These are phyloP conservation scores for Scaptodrosophila lebanonensis DNA, from an alignment of 1,140 invertebrate genomes.

Conservation along the genomic window DNA sequence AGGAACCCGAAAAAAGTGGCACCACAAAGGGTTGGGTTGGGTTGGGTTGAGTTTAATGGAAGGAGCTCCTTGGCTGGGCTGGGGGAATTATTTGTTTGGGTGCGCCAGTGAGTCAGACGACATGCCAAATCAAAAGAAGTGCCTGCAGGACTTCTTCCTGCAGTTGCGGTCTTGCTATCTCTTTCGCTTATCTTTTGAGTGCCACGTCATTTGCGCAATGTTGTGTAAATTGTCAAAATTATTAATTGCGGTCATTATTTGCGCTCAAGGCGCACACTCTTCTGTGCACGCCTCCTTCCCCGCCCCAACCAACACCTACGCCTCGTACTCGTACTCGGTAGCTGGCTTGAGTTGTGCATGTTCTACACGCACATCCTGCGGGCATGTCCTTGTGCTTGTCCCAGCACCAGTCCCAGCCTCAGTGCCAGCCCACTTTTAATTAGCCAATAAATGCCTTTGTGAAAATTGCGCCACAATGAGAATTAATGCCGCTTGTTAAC, in stretches of 20 bases:
- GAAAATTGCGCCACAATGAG: conserved; percentile 57
- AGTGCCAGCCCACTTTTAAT: conserved; percentile 42
- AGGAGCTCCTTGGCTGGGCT: too few species aligned
- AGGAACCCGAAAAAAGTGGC: background rate
- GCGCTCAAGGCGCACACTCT: too few species aligned
- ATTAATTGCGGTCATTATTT: conserved; percentile 68
- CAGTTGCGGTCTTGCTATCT: too few species aligned
- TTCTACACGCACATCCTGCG: conserved; percentile 19
- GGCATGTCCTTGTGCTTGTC: background rate
- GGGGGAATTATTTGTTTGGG: background rate
- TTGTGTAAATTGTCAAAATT: conserved; percentile 76
- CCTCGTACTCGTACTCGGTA: too few species aligned
- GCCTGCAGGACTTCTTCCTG: background rate
- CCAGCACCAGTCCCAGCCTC: background rate
- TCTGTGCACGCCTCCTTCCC: too few species aligned
- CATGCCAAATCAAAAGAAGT: background rate
- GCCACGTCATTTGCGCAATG: conserved; percentile 39
- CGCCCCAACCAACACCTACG: too few species aligned
- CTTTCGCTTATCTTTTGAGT: conserved; percentile 25
- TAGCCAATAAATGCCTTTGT: conserved; percentile 65
- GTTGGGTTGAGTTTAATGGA: too few species aligned
- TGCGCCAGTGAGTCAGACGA: conserved; percentile 24
- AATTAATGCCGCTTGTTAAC: conserved; percentile 68
- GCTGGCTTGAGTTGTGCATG: conserved; percentile 7
- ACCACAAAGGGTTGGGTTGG: too few species aligned